Evolutionary conservation across 1,140 invertebrate genomes (phyloP).

Genomic region (Brachionus angularis): DNA sequence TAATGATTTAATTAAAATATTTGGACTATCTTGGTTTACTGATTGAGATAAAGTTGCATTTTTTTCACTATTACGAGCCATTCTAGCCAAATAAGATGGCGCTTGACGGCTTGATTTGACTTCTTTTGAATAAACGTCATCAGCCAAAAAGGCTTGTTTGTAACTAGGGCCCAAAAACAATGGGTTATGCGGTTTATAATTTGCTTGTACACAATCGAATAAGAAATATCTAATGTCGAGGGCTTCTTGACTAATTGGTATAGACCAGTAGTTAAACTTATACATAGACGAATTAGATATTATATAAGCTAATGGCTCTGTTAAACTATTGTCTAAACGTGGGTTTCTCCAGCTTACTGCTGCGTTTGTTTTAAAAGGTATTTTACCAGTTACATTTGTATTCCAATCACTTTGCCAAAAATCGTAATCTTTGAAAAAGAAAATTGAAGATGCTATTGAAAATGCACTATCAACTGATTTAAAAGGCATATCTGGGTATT

Average conservation of each 20-base stretch:
- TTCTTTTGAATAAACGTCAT: conserved; percentile 39
- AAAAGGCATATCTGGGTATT: conserved; percentile 40
- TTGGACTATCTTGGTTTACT: too few relatives aligned
- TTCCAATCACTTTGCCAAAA: conserved; percentile 44
- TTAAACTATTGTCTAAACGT: conserved; percentile 31
- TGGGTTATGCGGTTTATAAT: conserved; percentile 42
- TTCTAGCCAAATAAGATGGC: conserved; percentile 34
- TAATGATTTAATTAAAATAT: conserved; percentile 30
- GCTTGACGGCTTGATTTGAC: conserved; percentile 16
- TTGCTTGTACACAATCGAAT: conserved; percentile 44
- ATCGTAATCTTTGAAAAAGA: conserved; percentile 43
- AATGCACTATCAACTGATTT: conserved; percentile 41
- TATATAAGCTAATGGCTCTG: conserved; percentile 40
- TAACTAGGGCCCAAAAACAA: conserved; percentile 42
- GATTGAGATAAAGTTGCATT: too few relatives aligned
- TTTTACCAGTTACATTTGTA: conserved; percentile 42
- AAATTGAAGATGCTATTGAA: conserved; percentile 42
- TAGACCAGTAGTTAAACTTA: conserved; percentile 42
- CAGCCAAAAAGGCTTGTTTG: conserved; percentile 36
- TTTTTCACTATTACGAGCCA: conserved; percentile 18
- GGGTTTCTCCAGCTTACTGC: conserved; percentile 43
- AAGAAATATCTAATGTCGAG: conserved; percentile 42
- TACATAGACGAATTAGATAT: conserved; percentile 33
- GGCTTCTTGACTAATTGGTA: conserved; percentile 28
- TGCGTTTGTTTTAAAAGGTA: conserved; percentile 37